Percentiles rank a stretch among this genome's conserved stretches.
Evolutionary conservation across 2,113 vertebrate genomes (phyloP).

Genomic region (Caranx ignobilis): DNA sequence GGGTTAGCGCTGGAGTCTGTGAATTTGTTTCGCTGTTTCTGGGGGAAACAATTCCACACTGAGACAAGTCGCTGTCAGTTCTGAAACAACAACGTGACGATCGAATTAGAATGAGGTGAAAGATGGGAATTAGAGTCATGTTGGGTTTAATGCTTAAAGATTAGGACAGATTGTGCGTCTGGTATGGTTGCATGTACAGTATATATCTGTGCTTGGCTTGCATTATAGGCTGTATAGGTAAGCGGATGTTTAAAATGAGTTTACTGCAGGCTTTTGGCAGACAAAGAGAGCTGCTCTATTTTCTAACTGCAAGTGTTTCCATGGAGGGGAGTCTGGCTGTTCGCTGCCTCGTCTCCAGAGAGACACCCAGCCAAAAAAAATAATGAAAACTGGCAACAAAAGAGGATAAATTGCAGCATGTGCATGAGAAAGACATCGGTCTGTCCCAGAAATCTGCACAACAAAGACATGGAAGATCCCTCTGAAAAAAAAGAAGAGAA

Average conservation of each 20-base stretch:
- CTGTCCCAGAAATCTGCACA: conserved; percentile 61
- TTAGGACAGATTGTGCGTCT: background rate
- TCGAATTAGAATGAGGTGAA: background rate
- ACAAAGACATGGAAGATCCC: conserved; percentile 42
- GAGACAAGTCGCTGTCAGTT: conserved; percentile 6
- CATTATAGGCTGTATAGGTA: conserved; percentile 10
- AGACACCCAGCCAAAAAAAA: conserved; percentile 39
- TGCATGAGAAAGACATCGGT: conserved; percentile 40
- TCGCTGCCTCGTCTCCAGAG: conserved; percentile 45
- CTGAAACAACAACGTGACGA: conserved; percentile 1
- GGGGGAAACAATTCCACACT: conserved; percentile 25
- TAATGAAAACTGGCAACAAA: conserved; percentile 43
- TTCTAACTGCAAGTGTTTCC: conserved; percentile 42
- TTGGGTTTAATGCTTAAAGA: background rate
- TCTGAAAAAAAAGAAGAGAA: background rate
- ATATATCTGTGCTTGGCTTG: conserved; percentile 14
- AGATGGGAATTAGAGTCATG: background rate
- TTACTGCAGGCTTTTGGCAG: conserved; percentile 42
- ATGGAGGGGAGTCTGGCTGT: conserved; percentile 42
- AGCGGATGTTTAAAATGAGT: conserved; percentile 17
- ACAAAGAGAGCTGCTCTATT: conserved; percentile 40
- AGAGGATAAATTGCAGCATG: conserved; percentile 48
- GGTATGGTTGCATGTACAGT: background rate
- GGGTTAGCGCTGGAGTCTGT: background rate
- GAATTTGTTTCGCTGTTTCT: conserved; percentile 5